Conservation (phyloP, 2,797 vertebrate genomes). For the Dermochelys coriacea region DNA sequence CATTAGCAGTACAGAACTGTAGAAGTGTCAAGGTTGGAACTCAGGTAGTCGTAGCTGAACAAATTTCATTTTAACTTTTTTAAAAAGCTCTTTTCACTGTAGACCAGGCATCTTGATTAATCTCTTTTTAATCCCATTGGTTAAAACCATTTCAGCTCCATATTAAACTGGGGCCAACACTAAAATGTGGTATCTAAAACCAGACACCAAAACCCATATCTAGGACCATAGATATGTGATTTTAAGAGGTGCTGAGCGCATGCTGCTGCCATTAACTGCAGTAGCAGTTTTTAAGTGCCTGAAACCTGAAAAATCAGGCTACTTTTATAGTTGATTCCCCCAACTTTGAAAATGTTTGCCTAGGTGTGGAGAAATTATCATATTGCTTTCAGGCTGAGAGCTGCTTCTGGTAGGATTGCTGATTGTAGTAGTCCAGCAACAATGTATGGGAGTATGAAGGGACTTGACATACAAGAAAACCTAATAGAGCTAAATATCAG, state of each 20-base stretch:
- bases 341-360: neutral
- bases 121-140: neutral
- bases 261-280: neutral
- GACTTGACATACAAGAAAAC: neutral
- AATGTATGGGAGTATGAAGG: neutral
- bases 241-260: rapidly evolving
- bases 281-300: neutral
- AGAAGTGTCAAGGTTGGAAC: rapidly evolving
- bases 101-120: neutral
- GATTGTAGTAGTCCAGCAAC: neutral
- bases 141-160: neutral
- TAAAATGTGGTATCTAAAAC: neutral
- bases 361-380: neutral
- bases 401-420: neutral
- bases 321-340: neutral
- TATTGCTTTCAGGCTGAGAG: neutral
- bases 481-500: rapidly evolving
- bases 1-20: rapidly evolving
- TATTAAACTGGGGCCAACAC: rapidly evolving
- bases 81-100: neutral
- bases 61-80: neutral
- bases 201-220: too few species aligned
- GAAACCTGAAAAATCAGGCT: neutral
- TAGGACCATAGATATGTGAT: neutral
- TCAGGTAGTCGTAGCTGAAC: neutral